These are phyloP conservation scores for Karalla daura DNA, from an alignment of 2,797 vertebrate genomes.

Conservation along the genomic window DNA sequence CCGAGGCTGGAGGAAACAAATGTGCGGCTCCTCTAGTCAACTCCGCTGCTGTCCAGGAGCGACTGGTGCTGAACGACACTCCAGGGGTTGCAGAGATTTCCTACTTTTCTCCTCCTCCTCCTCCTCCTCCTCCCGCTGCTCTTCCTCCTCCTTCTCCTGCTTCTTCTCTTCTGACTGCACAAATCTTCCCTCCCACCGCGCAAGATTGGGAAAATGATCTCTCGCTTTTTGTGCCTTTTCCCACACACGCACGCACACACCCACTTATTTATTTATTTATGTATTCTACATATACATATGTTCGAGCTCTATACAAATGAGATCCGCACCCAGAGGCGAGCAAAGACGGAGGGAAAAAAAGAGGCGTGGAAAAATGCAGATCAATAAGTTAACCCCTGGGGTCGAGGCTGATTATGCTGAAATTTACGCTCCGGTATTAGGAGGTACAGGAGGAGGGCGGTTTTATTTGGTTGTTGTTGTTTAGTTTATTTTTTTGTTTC, in stretches of 20 bases:
- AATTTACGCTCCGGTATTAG: constrained; percentile 8
- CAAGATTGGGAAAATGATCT: constrained; percentile 31
- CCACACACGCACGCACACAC: too few relatives aligned
- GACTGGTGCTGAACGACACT: constrained; percentile 74
- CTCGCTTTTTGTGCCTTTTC: neutral
- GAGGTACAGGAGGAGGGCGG: too few relatives aligned
- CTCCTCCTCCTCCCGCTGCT: constrained; percentile 32
- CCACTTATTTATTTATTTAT: too few relatives aligned
- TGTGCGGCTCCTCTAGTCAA: constrained; percentile 42
- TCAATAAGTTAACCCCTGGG: constrained; percentile 28
- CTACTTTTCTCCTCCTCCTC: constrained; percentile 50
- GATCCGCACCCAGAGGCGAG: neutral
- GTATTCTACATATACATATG: too few relatives aligned
- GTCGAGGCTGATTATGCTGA: constrained; percentile 1
- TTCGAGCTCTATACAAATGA: too few relatives aligned
- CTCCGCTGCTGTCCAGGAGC: constrained; percentile 70
- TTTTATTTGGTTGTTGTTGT: too few relatives aligned
- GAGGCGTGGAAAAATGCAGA: constrained; percentile 41
- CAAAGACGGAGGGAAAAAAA: fast-evolving
- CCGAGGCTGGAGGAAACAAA: constrained; percentile 34
- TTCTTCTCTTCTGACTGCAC: constrained; percentile 47
- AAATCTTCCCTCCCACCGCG: constrained; percentile 57
- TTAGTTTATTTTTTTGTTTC: too few relatives aligned
- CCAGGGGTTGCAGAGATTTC: constrained; percentile 58
- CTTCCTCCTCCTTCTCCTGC: constrained; percentile 40